Evolutionary conservation across 2,113 vertebrate genomes (phyloP), one percentile per base, ranked within the genome.

Genomic region (Athene cunicularia): DNA sequence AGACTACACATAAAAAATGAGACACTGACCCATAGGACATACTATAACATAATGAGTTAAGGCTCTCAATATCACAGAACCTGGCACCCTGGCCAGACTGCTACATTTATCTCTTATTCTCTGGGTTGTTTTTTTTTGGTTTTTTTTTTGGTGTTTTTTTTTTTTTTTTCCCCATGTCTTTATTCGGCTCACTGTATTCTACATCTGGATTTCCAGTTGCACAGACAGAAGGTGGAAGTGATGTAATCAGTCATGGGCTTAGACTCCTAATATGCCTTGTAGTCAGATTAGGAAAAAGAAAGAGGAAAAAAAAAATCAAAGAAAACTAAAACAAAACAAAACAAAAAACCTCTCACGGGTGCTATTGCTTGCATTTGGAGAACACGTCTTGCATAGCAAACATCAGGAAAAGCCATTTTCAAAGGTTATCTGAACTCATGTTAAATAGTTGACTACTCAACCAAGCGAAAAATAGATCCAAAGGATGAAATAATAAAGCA

Each of bases 401-500:
- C 45, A 85, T 59, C 59, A 97, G 60, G 70, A 67, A 97, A 95
- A 97, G 27, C 32, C 71, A 91, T 92, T 96, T 88, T 80, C 47
- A 95, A 95, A 96, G 79, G 52, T 95, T 97, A 97, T 90, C 45
- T 82, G 93, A 97, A 97, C 55, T 70, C 79, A 79, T 76, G 71
- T 95, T 94, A 95, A 96, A 93, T 88, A 93, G 86, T 94, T 96
- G 93, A 91, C 77, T 96, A 92, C 87, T 97, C 80, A 97, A 86
- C 28, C 71, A 96, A 96, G 73, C 32, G 8, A 96, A 96, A 98
- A 97, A 94, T 85, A 94, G 74, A 96, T 93, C 71, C 67, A 92
- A 84, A 86, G 56, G 93, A 91, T 92, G 74, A 97, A 97, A 97
- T 95, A 95, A 97, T 93, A 97, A 79, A 95, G 76, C 88, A 94